Evolutionary conservation across 2,113 vertebrate genomes (phyloP).

Genomic region (Chauna torquata): DNA sequence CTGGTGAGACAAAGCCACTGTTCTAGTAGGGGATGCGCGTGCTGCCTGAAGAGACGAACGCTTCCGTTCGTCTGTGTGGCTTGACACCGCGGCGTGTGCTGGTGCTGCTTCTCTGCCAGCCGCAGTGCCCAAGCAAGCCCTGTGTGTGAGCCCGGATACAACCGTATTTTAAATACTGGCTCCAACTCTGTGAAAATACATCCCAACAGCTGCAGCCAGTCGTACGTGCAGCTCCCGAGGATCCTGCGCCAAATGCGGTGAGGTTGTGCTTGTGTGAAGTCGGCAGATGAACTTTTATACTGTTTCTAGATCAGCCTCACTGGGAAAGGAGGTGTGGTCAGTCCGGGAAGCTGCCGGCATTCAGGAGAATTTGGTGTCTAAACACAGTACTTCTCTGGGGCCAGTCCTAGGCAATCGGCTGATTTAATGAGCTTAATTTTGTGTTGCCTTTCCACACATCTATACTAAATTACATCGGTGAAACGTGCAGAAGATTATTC

Average conservation of each 20-base stretch:
- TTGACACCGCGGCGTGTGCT: fast-evolving
- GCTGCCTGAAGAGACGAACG: too few species aligned
- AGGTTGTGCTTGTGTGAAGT: not conserved
- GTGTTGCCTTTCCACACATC: not conserved
- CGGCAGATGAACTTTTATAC: not conserved
- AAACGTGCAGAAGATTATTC: too few species aligned
- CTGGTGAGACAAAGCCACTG: not conserved
- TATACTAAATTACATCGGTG: not conserved
- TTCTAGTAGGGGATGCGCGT: fast-evolving
- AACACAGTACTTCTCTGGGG: not conserved
- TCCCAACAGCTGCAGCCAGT: not conserved
- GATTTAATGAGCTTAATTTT: not conserved
- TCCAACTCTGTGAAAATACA: not conserved
- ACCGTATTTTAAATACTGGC: not conserved
- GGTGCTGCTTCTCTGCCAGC: not conserved
- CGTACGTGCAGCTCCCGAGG: not conserved
- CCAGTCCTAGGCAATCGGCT: not conserved
- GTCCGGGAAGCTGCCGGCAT: not conserved
- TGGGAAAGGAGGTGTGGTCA: not conserved
- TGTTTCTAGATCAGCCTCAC: not conserved
- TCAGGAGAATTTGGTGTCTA: not conserved
- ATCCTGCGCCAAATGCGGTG: not conserved
- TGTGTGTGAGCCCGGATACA: not conserved
- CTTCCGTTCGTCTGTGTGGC: not conserved
- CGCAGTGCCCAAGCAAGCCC: not conserved